phyloP scores from a whole-genome alignment of 1,140 invertebrate species.

The Hyles euphorbiae region DNA sequence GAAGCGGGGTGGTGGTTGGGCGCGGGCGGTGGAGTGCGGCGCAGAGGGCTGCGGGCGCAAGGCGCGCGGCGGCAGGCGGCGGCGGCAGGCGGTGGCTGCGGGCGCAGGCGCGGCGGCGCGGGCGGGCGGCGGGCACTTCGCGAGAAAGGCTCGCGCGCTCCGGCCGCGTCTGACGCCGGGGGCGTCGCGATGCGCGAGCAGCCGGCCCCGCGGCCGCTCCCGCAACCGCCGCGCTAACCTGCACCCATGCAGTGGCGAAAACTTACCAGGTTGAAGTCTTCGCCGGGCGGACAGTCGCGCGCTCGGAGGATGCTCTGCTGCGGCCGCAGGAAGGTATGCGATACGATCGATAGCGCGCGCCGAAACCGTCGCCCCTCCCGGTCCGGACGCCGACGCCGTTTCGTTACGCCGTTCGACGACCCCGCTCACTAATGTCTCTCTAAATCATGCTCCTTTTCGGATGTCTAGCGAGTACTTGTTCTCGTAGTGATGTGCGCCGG shows the following conservation, averaged over 20 bases:
- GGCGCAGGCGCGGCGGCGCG: constrained; percentile 40
- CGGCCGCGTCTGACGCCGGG: constrained; percentile 52
- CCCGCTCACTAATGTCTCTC: constrained; percentile 54
- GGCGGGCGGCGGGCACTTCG: constrained; percentile 51
- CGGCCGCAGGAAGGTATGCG: constrained; percentile 87
- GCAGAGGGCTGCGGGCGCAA: constrained; percentile 1
- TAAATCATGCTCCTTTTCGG: constrained; percentile 35
- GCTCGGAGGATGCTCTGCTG: constrained; percentile 90
- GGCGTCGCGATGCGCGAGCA: constrained; percentile 59
- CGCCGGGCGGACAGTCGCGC: constrained; percentile 81
- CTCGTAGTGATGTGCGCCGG: no score
- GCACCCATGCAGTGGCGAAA: constrained; percentile 83
- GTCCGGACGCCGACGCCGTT: constrained; percentile 58
- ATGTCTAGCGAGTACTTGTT: no score
- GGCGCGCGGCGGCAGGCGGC: constrained; percentile 41
- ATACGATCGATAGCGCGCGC: constrained; percentile 68
- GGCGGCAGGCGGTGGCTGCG: constrained; percentile 9
- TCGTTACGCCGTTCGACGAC: constrained; percentile 63
- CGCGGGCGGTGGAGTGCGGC: constrained; percentile 14
- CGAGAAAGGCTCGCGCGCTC: constrained; percentile 62
- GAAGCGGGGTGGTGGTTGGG: constrained; percentile 20
- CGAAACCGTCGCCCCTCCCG: constrained; percentile 67
- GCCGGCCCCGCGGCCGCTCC: constrained; percentile 57
- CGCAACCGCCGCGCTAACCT: constrained; percentile 58
- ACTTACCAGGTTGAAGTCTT: constrained; percentile 84